Base-by-base conservation (phyloP, 2,888 invertebrate species). In the Andrena trimmerana region DNA sequence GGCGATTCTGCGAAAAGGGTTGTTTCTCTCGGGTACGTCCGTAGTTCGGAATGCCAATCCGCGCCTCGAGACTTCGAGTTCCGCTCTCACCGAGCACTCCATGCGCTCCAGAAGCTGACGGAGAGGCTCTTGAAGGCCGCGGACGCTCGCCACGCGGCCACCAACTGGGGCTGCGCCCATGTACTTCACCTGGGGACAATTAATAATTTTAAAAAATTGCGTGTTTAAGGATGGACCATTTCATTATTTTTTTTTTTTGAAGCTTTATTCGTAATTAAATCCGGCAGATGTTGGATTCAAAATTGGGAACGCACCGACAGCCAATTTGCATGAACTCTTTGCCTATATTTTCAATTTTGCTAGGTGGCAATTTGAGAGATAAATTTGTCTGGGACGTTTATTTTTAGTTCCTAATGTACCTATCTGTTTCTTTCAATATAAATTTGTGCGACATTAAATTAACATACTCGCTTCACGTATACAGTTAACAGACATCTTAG, bases 1-100 rank as follows among this genome's bases (percentile, higher is more conserved):
- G 1, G 98, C 98, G 94, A 98, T 98, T 63, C 98, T 97, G 27
- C 98, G 97, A 91, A 98, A 98, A 1, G 98, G 97, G 91, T 98
- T 98, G 71, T 97, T 94, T 72, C 94, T 94, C 79, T 94, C 93
- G 68, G 87, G 90, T 0, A 86, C 78, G 8, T 93, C 93, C 13
- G 89, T 80, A 0, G 92, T 92, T 50, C 94, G 92, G 68, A 93
- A 94, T 5, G 93, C 93, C 60, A 94, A 77, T 0, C 94, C 94
- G 1, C 93, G 92, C 4, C 93, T 86, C 0, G 94, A 94, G 0
- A 94, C 92, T 78, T 94, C 94, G 52, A 94, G 87, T 72, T 93
- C 93, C 7, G 94, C 94, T 20, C 83, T 85, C 13, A 91, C 86
- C 1, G 92, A 90, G 1, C 86, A 83, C 29, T 90, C 90, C 52